Conservation (phyloP, 2,797 vertebrate species). For the Paramormyrops hopkinsi region DNA sequence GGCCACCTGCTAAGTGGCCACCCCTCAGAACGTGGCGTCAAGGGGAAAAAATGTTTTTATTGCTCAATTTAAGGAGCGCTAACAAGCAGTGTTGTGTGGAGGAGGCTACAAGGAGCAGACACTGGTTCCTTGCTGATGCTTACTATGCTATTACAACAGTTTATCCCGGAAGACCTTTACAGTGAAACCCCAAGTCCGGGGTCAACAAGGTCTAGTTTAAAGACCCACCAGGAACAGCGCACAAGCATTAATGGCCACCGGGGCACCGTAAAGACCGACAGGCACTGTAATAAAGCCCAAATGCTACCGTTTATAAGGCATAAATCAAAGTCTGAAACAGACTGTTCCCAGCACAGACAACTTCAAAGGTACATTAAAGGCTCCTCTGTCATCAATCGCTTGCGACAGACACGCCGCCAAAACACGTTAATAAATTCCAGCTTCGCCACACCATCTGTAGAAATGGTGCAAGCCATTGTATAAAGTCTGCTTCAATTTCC, state of each 20-base stretch:
- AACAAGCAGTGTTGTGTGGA: not conserved
- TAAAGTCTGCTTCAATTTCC: not conserved
- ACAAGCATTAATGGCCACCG: not conserved
- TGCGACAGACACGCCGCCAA: not conserved
- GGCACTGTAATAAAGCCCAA: not conserved
- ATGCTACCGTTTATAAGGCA: not conserved
- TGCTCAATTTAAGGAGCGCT: not conserved
- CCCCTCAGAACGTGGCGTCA: not conserved
- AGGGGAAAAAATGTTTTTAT: not conserved
- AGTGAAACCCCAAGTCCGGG: not conserved
- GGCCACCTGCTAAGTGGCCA: not conserved
- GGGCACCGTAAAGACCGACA: not conserved
- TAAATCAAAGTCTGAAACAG: not conserved
- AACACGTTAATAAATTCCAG: not conserved
- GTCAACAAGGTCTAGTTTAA: not conserved
- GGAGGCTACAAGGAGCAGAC: not conserved
- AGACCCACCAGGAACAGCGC: not conserved
- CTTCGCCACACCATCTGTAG: not conserved
- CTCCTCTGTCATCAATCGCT: not conserved
- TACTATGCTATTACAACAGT: not conserved
- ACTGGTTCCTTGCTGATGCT: not conserved
- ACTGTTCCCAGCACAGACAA: not conserved
- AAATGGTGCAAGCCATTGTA: not conserved
- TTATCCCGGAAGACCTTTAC: not conserved
- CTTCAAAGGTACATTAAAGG: not conserved